phyloP scores from a whole-genome alignment of 2,888 invertebrate genomes.

The Oscheius sp. region DNA sequence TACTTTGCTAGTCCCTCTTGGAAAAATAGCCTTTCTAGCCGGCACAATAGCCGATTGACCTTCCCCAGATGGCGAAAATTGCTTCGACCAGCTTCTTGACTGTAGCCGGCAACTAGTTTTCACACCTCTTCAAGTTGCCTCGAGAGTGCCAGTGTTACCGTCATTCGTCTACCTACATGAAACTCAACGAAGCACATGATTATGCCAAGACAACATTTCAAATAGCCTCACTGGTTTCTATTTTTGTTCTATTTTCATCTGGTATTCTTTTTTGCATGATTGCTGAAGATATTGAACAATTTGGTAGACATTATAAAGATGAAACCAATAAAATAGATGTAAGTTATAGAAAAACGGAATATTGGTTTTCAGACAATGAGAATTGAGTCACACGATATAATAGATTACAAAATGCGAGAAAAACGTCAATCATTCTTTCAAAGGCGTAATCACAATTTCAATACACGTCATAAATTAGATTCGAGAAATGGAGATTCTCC shows the following conservation, averaged over 20 bases:
- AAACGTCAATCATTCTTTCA: conserved; percentile 21
- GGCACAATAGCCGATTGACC: conserved; percentile 25
- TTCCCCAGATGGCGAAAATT: conserved; percentile 21
- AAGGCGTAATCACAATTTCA: conserved; percentile 12
- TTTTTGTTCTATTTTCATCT: conserved; percentile 32
- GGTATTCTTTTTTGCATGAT: conserved; percentile 34
- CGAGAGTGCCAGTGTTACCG: conserved; percentile 22
- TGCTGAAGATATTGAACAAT: conserved; percentile 28
- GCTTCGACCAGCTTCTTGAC: conserved; percentile 15
- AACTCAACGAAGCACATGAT: conserved; percentile 33
- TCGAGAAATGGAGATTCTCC: conserved; percentile 4
- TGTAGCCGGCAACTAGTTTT: conserved; percentile 7
- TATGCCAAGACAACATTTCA: conserved; percentile 32
- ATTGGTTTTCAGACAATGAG: neutral
- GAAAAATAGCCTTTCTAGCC: too few relatives aligned
- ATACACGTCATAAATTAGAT: neutral
- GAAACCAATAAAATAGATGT: conserved; percentile 6
- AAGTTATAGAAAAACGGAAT: neutral
- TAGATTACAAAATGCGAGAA: conserved; percentile 5
- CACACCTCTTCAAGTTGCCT: conserved; percentile 9
- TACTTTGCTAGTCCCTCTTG: too few relatives aligned
- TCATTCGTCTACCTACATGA: neutral
- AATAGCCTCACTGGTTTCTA: conserved; percentile 40
- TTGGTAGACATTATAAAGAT: neutral
- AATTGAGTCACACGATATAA: neutral